Base-by-base conservation (phyloP, 2,888 invertebrate genomes). In the Carabus problematicus region DNA sequence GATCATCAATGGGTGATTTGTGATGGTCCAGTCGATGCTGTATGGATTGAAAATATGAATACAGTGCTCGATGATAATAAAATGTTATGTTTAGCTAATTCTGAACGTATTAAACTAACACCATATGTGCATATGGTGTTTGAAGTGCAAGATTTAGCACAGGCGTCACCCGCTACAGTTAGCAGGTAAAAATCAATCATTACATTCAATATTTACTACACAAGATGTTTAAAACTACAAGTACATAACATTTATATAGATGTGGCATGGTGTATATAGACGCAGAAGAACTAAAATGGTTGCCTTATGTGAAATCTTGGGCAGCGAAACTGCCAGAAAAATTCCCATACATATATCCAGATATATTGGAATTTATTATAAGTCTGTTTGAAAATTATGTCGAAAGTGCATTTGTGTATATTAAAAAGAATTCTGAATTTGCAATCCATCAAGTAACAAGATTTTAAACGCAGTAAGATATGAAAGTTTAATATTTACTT, bases 21-120 rank as follows among this genome's bases (percentile, higher is more conserved):
- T 80, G 95, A 95, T 78, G 95, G 95, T 0, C 95, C 93, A 0
- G 95, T 96, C 0, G 95, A 95, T 79, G 95, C 95, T 0, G 90
- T 95, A 16, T 96, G 96, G 95, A 95, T 96, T 72, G 96, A 96
- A 81, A 95, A 95, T 78, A 89, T 96, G 88, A 95, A 95, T 80
- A 94, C 95, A 0, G 95, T 95, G 0, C 84, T 95, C 6, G 96
- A 96, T 77, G 95, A 96, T 78, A 96, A 96, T 79, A 96, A 95
- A 83, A 94, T 95, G 94, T 81, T 96, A 43, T 95, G 95, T 75
- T 83, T 96, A 43, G 94, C 95, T 1, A 95, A 95, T 84, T 94
- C 94, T 0, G 95, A 94, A 81, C 85, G 94, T 71, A 96, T 96
- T 72, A 95, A 95, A 80, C 86, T 95, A 29, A 93, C 95, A 0